Evolutionary conservation across 2,888 invertebrate species (phyloP).

Genomic region (Caenorhabditis doughertyi): DNA sequence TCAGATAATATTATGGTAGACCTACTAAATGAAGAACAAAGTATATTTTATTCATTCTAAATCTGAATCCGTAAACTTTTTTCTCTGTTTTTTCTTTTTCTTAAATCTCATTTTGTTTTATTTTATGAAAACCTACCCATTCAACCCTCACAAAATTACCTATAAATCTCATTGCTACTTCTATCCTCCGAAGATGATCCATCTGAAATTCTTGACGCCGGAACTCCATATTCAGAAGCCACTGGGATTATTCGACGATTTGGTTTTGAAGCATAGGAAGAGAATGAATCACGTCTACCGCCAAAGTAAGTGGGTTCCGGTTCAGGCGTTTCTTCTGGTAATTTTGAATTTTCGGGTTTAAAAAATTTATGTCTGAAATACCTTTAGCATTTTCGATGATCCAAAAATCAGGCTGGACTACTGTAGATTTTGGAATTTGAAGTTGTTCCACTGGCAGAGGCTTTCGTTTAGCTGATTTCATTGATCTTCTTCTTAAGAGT

Average conservation of each 20-base stretch:
- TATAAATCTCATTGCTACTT: conserved; percentile 57
- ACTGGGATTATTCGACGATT: conserved; percentile 42
- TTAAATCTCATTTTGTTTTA: too few species aligned
- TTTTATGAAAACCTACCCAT: too few species aligned
- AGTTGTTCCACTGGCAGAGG: conserved; percentile 25
- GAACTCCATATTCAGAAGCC: conserved; percentile 58
- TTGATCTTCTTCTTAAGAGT: conserved; percentile 38
- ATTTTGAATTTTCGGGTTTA: too few species aligned
- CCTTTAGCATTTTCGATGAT: conserved; percentile 40
- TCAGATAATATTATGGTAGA: too few species aligned
- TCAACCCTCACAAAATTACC: too few species aligned
- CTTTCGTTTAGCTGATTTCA: conserved; percentile 7
- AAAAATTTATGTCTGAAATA: too few species aligned
- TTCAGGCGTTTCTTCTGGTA: conserved; percentile 22
- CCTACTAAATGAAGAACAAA: too few species aligned
- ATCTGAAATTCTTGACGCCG: conserved; percentile 36
- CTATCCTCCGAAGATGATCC: conserved; percentile 44
- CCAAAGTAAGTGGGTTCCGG: conserved; percentile 4
- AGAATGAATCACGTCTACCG: conserved; percentile 29
- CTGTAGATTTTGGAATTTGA: conserved; percentile 44
- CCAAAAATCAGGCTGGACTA: conserved; percentile 60
- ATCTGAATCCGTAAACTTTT: too few species aligned
- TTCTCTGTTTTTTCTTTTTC: too few species aligned
- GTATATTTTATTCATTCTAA: too few species aligned
- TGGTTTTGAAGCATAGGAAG: conserved; percentile 53